phyloP scores from a whole-genome alignment of 2,888 invertebrate species.

The Atethmia centrago region DNA sequence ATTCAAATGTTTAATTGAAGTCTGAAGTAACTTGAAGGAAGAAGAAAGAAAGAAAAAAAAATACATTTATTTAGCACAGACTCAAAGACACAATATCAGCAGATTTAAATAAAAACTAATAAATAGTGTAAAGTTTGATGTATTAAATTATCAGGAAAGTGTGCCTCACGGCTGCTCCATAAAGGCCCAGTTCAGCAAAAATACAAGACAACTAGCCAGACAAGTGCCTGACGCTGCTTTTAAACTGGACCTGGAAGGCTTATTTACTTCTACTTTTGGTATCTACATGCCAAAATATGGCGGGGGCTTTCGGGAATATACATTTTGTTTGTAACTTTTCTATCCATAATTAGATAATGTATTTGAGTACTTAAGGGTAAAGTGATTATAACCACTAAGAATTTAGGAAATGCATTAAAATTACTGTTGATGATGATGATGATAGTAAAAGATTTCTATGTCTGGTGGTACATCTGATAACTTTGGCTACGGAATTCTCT shows the following conservation, averaged over 20 bases:
- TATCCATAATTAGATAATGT: background rate
- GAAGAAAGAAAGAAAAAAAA: too few relatives aligned
- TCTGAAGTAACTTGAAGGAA: background rate
- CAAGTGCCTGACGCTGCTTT: too few relatives aligned
- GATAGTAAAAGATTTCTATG: background rate
- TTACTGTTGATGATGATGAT: background rate
- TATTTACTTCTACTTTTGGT: background rate
- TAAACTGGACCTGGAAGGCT: background rate
- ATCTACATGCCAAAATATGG: background rate
- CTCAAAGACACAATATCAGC: too few relatives aligned
- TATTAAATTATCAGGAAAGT: too few relatives aligned
- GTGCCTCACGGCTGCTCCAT: too few relatives aligned
- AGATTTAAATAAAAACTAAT: too few relatives aligned
- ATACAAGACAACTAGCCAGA: too few relatives aligned
- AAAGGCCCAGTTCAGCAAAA: too few relatives aligned
- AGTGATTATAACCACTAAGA: background rate
- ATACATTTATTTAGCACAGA: too few relatives aligned
- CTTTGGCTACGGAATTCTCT: conserved; percentile 17
- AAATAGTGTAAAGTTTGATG: too few relatives aligned
- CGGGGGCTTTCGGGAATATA: background rate
- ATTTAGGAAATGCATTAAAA: background rate
- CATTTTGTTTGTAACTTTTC: background rate
- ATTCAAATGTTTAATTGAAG: conserved; percentile 24
- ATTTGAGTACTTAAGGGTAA: background rate
- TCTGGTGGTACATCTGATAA: conserved; percentile 8